phyloP scores from a whole-genome alignment of 1,140 invertebrate species.

The Dreissena polymorpha region DNA sequence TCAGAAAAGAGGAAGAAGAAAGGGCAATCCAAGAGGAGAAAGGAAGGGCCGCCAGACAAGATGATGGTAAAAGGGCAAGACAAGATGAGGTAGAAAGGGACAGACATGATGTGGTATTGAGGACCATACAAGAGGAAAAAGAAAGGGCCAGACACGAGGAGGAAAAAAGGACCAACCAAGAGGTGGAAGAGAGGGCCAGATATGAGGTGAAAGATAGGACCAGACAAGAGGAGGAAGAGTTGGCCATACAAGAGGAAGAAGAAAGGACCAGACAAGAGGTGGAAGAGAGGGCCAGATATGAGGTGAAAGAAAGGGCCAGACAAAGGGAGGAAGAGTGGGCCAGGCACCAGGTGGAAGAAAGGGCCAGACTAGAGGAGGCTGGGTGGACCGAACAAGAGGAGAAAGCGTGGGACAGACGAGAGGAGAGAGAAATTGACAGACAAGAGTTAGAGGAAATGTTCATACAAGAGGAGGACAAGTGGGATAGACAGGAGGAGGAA shows the following conservation, averaged over 20 bases:
- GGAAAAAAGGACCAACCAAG: not conserved
- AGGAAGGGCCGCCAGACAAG: not conserved
- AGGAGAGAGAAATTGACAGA: not conserved
- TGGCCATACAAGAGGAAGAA: not conserved
- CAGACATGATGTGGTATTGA: not conserved
- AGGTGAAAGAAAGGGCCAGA: not conserved
- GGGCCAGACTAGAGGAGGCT: not conserved
- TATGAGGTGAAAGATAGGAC: not conserved
- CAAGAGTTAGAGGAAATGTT: not conserved
- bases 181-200: not conserved
- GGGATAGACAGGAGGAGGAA: not conserved
- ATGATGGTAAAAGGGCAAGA: not conserved
- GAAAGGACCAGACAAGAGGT: not conserved
- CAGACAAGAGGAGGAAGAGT: not conserved
- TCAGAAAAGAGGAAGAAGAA: too few relatives aligned
- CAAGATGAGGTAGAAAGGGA: slow-evolving; percentile 3
- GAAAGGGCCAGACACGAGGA: not conserved
- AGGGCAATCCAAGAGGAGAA: too few relatives aligned
- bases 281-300: not conserved
- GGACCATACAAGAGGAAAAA: not conserved
- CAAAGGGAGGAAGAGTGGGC: not conserved
- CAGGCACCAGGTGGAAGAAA: not conserved
- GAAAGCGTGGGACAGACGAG: not conserved
- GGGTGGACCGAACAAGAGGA: not conserved
- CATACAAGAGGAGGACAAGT: not conserved